These are phyloP conservation scores for Paralichthys olivaceus DNA, from an alignment of 2,113 vertebrate genomes.

Conservation along the genomic window DNA sequence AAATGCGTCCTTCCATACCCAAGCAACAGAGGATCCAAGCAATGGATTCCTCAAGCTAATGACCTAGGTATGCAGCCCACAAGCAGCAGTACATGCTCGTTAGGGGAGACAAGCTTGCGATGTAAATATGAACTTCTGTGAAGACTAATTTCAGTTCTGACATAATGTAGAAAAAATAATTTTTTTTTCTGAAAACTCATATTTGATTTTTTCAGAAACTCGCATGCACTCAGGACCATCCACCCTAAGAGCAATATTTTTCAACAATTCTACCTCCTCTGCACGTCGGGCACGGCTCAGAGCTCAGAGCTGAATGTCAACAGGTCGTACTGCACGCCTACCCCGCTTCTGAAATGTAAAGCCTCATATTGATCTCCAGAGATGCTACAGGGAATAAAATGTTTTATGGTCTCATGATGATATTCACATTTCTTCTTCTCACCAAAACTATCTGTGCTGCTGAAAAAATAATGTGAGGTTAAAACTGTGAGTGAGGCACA, in stretches of 20 bases:
- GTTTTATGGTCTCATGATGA: conserved; percentile 35
- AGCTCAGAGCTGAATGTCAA: conserved; percentile 34
- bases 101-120: too few species aligned
- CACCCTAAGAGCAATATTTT: conserved; percentile 11
- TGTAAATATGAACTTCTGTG: too few species aligned
- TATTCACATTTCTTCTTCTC: conserved; percentile 23
- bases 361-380: conserved; percentile 42
- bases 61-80: too few species aligned
- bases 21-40: too few species aligned
- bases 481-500: conserved; percentile 5
- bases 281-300: not conserved
- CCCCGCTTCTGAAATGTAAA: conserved; percentile 14
- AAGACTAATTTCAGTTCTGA: too few species aligned
- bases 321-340: conserved; percentile 26
- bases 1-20: too few species aligned
- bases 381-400: conserved; percentile 18
- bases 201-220: not conserved
- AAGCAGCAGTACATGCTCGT: too few species aligned
- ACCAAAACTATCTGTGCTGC: not conserved
- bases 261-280: not conserved
- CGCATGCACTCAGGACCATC: conserved; percentile 9
- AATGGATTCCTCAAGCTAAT: too few species aligned
- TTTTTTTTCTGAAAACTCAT: not conserved
- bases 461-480: conserved; percentile 28
- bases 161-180: not conserved